These are phyloP conservation scores for Aelia acuminata DNA, from an alignment of 2,888 invertebrate genomes.

Conservation along the genomic window DNA sequence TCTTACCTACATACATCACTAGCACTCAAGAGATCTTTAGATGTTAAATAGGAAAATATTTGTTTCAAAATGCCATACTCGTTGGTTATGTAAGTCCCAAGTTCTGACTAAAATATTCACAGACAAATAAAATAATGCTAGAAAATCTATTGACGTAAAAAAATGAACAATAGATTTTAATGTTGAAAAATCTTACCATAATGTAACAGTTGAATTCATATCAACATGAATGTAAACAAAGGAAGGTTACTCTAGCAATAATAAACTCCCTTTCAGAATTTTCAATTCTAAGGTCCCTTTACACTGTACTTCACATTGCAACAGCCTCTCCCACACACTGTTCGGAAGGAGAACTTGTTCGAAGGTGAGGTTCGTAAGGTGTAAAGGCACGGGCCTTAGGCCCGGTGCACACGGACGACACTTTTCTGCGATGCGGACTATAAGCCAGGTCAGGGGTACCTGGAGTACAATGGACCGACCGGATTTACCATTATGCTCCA, in stretches of 20 bases:
- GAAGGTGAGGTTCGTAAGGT: no score
- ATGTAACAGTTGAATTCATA: neutral
- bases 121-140: neutral
- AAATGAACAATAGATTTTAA: neutral
- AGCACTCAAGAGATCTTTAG: constrained; percentile 47
- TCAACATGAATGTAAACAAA: neutral
- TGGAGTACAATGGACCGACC: no score
- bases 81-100: constrained; percentile 52
- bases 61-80: constrained; percentile 54
- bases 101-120: constrained; percentile 40
- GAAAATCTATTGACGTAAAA: neutral
- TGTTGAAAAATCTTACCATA: neutral
- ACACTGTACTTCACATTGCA: no score
- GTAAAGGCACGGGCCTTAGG: no score
- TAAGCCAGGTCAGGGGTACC: no score
- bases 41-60: constrained; percentile 52
- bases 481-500: no score
- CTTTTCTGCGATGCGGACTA: no score
- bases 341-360: no score
- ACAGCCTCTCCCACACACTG: no score
- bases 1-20: constrained; percentile 54
- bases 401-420: no score
- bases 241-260: constrained; percentile 1
- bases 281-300: no score
- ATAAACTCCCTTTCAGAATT: neutral